A percentile compares a stretch with the other conserved stretches of the same genome.
Evolutionary conservation across 2,113 vertebrate species (phyloP).

Genomic region (Atrichornis clamosus): DNA sequence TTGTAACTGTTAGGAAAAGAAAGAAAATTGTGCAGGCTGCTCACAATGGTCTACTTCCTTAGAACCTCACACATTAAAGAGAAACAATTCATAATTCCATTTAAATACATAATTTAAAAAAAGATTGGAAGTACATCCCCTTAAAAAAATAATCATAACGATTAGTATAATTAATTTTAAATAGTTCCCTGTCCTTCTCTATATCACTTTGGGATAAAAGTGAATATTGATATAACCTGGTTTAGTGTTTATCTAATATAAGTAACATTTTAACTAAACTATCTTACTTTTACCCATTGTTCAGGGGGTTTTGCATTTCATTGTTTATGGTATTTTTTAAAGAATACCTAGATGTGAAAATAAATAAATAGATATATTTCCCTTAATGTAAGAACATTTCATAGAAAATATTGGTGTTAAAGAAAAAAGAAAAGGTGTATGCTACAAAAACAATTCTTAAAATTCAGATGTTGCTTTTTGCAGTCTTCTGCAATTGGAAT

Average conservation of each 20-base stretch:
- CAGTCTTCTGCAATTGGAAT: slow-evolving; percentile 20
- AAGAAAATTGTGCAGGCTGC: not conserved
- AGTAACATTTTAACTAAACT: not conserved
- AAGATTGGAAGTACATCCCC: not conserved
- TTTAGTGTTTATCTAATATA: not conserved
- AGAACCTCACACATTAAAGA: not conserved
- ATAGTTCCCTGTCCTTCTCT: not conserved
- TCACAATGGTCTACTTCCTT: not conserved
- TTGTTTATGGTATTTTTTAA: not conserved
- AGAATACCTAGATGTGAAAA: not conserved
- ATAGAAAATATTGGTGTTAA: not conserved
- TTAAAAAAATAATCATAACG: not conserved
- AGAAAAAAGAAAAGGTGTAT: not conserved
- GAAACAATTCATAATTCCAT: not conserved
- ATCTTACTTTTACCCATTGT: not conserved
- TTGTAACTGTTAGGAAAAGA: not conserved
- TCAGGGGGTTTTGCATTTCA: not conserved
- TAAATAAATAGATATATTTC: not conserved
- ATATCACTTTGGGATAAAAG: not conserved
- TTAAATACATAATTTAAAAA: not conserved
- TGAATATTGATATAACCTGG: not conserved
- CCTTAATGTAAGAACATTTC: not conserved
- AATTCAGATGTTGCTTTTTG: slow-evolving; percentile 42
- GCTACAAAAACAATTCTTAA: slow-evolving; percentile 16
- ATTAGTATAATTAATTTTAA: not conserved